Evolutionary conservation across 2,113 vertebrate genomes (phyloP), one percentile per base, ranked within the genome.

Genomic region (Xiphophorus couchianus): DNA sequence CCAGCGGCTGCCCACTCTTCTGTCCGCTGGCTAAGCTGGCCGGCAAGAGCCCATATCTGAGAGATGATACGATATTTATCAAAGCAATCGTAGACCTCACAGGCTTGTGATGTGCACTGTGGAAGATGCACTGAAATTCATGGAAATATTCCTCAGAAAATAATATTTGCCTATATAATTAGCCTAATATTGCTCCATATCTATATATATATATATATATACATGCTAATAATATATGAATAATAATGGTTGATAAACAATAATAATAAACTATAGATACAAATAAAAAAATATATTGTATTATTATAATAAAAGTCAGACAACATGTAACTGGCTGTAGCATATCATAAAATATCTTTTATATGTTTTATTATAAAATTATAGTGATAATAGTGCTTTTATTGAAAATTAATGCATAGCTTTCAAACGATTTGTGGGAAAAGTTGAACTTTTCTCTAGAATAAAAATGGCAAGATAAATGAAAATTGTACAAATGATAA

Each of bases 1-100:
- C 98, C 85, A 99, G 98, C 0, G 98, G 98, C 80, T 99, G 98
- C 85, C 98, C 98, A 0, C 96, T 98, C 31, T 99, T 99, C 94
- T 99, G 96, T 76, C 97, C 97, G 0, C 92, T 99, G 73, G 93
- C 95, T 0, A 95, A 96, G 82, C 95, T 99, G 93, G 97, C 97
- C 0, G 88, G 94, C 64, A 98, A 97, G 90, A 96, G 96, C 48
- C 95, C 96, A 0, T 99, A 98, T 30, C 93, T 97, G 69, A 95
- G 95, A 0, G 97, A 99, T 1, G 97, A 99, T 1, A 96, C 96
- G 28, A 95, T 99, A 80, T 99, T 98, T 90, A 96, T 99, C 89
- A 99, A 99, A 92, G 97, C 96, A 84, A 97, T 99, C 4, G 98
- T 99, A 66, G 98, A 99, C 84, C 94, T 97, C 69, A 96, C 97